phyloP scores from a whole-genome alignment of 2,797 vertebrate species.

The Gymnodraco acuticeps region DNA sequence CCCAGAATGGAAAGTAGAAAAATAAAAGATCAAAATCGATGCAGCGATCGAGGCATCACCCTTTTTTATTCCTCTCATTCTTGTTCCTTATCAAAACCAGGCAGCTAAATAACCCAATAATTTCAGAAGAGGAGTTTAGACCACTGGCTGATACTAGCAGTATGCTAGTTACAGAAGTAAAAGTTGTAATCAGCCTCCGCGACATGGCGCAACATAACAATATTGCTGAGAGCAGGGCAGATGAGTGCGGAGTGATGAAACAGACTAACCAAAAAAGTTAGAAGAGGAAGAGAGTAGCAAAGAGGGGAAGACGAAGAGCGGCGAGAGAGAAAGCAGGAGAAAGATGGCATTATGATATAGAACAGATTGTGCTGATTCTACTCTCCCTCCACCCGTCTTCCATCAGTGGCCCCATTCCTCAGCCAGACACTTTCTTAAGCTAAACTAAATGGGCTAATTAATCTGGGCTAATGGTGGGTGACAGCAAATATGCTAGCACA shows the following conservation, averaged over 20 bases:
- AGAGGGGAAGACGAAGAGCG: conserved; percentile 13
- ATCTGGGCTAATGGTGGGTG: conserved; percentile 89
- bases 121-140: background rate
- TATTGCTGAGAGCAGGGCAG: conserved; percentile 39
- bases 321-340: conserved; percentile 46
- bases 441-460: conserved; percentile 89
- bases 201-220: conserved; percentile 28
- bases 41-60: background rate
- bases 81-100: background rate
- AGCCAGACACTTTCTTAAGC: conserved; percentile 85
- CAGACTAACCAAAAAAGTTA: conserved; percentile 43
- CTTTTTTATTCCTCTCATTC: background rate
- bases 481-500: conserved; percentile 90
- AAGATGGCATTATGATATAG: conserved; percentile 72
- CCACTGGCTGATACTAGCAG: background rate
- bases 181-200: conserved; percentile 19
- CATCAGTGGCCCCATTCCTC: conserved; percentile 83
- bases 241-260: conserved; percentile 48
- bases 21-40: too few relatives aligned
- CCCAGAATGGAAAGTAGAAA: background rate
- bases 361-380: conserved; percentile 84
- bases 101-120: too few relatives aligned
- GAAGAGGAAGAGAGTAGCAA: conserved; percentile 37
- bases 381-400: conserved; percentile 68
- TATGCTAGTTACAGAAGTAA: conserved; percentile 44